These are phyloP conservation scores for Drosophila ochracea DNA, from an alignment of 2,888 invertebrate species.

Conservation along the genomic window DNA sequence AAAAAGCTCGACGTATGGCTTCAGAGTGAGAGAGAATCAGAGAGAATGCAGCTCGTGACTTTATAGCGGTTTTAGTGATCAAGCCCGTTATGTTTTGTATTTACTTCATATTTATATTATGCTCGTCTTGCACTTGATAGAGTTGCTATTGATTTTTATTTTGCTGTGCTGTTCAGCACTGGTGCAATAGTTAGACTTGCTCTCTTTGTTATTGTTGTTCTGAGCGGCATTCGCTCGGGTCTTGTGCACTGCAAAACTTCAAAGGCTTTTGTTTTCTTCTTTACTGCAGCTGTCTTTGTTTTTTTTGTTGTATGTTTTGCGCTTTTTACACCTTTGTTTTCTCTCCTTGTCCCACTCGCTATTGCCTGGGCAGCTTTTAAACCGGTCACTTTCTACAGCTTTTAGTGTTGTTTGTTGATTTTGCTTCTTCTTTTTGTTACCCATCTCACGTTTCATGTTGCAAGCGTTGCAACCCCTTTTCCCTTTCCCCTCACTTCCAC, in stretches of 20 bases:
- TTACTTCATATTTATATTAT: constrained; percentile 10
- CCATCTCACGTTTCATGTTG: constrained; percentile 56
- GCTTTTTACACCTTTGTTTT: constrained; percentile 20
- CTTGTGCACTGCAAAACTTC: constrained; percentile 37
- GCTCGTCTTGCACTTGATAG: constrained; percentile 49
- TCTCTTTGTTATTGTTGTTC: constrained; percentile 35
- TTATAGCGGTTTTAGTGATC: constrained; percentile 39
- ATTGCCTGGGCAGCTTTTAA: constrained; percentile 17
- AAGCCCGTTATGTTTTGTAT: constrained; percentile 3
- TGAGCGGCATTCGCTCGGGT: constrained; percentile 34
- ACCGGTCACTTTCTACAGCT: constrained; percentile 57
- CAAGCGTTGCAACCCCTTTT: constrained; percentile 1
- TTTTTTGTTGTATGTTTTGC: constrained; percentile 7
- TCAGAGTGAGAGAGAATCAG: constrained; percentile 7
- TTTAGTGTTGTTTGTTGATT: constrained; percentile 35
- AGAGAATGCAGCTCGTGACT: constrained; percentile 20
- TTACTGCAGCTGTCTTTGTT: constrained; percentile 13
- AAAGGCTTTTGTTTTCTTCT: constrained; percentile 51
- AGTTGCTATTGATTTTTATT: constrained; percentile 60
- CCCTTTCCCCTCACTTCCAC: too few species aligned
- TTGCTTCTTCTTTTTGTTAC: constrained; percentile 38
- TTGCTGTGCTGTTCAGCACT: constrained; percentile 21
- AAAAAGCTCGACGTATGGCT: constrained; percentile 25
- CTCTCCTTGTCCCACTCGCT: constrained; percentile 2
- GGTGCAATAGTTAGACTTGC: constrained; percentile 13